Percentiles rank a stretch among this genome's conserved stretches.
Conservation (phyloP, 2,888 invertebrate species). For the Cordilura impudica region DNA sequence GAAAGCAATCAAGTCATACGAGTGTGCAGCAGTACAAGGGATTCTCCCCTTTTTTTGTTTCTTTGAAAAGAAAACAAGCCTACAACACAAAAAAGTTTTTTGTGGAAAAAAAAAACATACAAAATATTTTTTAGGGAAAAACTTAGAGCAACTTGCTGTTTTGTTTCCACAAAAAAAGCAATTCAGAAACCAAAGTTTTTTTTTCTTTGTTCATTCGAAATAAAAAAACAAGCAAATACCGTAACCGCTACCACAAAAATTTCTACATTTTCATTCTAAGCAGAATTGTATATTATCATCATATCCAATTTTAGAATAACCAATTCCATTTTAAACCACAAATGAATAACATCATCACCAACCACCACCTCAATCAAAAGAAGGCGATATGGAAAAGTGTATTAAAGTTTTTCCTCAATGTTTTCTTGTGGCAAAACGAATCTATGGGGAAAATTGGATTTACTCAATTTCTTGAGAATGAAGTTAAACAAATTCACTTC, state of each 20-base stretch:
- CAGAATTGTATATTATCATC: slow-evolving; percentile 31
- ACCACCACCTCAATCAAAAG: slow-evolving; percentile 29
- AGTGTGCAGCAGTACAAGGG: slow-evolving; percentile 13
- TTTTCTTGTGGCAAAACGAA: slow-evolving; percentile 7
- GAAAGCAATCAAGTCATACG: slow-evolving; percentile 54
- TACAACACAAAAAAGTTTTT: slow-evolving; percentile 41
- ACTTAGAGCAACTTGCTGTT: slow-evolving; percentile 15
- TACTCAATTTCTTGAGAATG: slow-evolving; percentile 32
- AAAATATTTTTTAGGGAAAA: slow-evolving; percentile 29
- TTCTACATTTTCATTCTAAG: slow-evolving; percentile 45
- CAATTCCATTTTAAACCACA: slow-evolving; percentile 37
- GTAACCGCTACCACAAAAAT: slow-evolving; percentile 57
- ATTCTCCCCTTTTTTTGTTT: slow-evolving; percentile 47
- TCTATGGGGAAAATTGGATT: slow-evolving; percentile 54
- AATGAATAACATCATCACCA: slow-evolving; percentile 37
- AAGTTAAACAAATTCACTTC: slow-evolving; percentile 1
- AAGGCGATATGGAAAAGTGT: slow-evolving; percentile 14
- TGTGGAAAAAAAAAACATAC: slow-evolving; percentile 32
- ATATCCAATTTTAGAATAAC: slow-evolving; percentile 28
- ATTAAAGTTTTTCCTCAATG: background rate
- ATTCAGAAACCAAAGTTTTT: slow-evolving; percentile 34
- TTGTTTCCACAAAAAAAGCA: slow-evolving; percentile 4
- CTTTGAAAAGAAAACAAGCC: slow-evolving; percentile 43
- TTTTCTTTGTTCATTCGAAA: slow-evolving; percentile 1
- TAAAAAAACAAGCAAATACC: slow-evolving; percentile 55